Evolutionary conservation across 2,113 vertebrate genomes (phyloP).

Genomic region (Cebidichthys violaceus): DNA sequence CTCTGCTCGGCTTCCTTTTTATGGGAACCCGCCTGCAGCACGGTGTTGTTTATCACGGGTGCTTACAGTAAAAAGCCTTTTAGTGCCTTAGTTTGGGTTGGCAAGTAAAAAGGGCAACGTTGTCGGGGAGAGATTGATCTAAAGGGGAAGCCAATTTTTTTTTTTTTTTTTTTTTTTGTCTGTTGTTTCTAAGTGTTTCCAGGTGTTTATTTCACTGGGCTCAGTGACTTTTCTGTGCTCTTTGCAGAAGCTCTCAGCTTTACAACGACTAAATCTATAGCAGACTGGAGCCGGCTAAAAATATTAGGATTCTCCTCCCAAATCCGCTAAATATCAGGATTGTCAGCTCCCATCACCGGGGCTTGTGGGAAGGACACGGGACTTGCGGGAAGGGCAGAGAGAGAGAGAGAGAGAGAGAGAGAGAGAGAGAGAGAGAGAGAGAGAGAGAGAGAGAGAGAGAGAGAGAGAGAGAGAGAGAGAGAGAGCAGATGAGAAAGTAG

Average conservation of each 20-base stretch:
- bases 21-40: conserved; percentile 56
- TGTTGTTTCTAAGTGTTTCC: conserved; percentile 70
- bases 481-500: conserved; percentile 56
- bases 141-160: conserved; percentile 61
- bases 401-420: conserved; percentile 21
- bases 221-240: conserved; percentile 47
- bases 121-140: conserved; percentile 68
- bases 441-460: conserved; percentile 32
- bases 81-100: conserved; percentile 58
- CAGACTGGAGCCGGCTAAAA: conserved; percentile 60
- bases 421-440: conserved; percentile 25
- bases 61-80: conserved; percentile 75
- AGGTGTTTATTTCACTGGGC: conserved; percentile 66
- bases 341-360: conserved; percentile 56
- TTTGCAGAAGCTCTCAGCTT: conserved; percentile 56
- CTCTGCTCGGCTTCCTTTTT: conserved; percentile 46
- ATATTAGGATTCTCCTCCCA: conserved; percentile 65
- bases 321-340: conserved; percentile 76
- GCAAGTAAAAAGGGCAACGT: conserved; percentile 69
- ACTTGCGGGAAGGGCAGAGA: conserved; percentile 56
- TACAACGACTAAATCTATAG: conserved; percentile 62
- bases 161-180: conserved; percentile 47
- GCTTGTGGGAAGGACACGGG: conserved; percentile 63
- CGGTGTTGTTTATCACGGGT: conserved; percentile 69
- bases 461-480: conserved; percentile 14